These are phyloP conservation scores for Penaeus monodon DNA, from an alignment of 2,888 invertebrate genomes.

Conservation along the genomic window DNA sequence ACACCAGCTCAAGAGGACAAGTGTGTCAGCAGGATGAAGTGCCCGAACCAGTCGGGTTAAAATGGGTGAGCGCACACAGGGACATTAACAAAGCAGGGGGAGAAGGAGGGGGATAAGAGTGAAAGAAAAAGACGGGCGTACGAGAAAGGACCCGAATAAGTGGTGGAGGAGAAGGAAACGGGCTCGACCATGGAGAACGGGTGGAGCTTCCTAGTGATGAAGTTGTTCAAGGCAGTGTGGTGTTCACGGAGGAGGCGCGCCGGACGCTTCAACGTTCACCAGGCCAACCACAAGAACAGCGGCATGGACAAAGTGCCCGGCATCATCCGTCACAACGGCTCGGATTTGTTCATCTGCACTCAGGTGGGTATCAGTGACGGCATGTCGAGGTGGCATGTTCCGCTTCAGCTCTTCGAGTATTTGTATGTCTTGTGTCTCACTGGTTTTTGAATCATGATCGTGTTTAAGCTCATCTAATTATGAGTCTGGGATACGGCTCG, in stretches of 20 bases:
- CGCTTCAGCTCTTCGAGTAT: too few species aligned
- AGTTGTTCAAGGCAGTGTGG: conserved; percentile 54
- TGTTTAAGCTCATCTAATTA: too few species aligned
- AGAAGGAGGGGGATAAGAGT: conserved; percentile 8
- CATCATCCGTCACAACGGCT: conserved; percentile 44
- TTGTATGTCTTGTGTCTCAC: too few species aligned
- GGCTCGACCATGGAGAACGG: conserved; percentile 51
- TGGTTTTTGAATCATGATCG: too few species aligned
- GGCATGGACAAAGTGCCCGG: conserved; percentile 30
- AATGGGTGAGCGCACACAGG: not conserved
- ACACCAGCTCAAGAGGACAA: too few species aligned
- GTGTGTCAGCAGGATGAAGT: conserved; percentile 6
- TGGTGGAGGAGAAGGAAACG: conserved; percentile 14
- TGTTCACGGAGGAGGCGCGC: conserved; percentile 48
- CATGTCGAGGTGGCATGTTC: too few species aligned
- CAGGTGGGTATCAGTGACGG: conserved; percentile 30
- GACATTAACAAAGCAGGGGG: conserved; percentile 5
- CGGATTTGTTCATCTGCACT: conserved; percentile 36
- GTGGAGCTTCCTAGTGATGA: conserved; percentile 53
- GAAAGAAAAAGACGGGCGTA: not conserved
- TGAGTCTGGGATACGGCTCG: too few species aligned
- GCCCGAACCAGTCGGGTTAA: conserved; percentile 2
- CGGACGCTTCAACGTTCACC: conserved; percentile 55
- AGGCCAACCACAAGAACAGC: conserved; percentile 51
- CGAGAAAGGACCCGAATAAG: conserved; percentile 2